These are phyloP conservation scores for Punctoribates punctum DNA, from an alignment of 2,888 invertebrate genomes.

Conservation along the genomic window DNA sequence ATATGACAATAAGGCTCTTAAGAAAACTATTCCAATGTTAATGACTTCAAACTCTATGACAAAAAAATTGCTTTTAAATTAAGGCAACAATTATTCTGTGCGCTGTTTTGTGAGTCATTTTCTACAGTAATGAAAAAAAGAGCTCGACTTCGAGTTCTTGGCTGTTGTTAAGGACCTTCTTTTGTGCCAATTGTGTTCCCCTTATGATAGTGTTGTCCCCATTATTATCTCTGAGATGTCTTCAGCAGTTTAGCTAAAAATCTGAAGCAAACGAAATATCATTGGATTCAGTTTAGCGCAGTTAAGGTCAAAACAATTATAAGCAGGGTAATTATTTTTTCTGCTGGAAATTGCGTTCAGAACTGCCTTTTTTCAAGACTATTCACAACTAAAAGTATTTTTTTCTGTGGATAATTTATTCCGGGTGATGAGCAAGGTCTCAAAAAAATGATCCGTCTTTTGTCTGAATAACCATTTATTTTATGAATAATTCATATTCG, in stretches of 20 bases:
- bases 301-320: constrained; percentile 31
- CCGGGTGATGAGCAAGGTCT: too few species aligned
- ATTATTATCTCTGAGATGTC: background rate
- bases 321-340: background rate
- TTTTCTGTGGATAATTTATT: too few species aligned
- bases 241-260: background rate
- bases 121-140: background rate
- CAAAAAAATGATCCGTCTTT: too few species aligned
- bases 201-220: constrained; percentile 9
- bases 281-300: background rate
- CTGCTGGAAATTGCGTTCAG: too few species aligned
- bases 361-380: too few species aligned
- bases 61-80: background rate
- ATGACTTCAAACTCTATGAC: constrained; percentile 2
- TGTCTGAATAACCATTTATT: too few species aligned
- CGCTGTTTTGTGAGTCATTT: constrained; percentile 22
- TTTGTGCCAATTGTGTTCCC: background rate
- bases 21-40: background rate
- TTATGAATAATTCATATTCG: too few species aligned
- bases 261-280: background rate
- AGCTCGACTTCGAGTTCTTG: too few species aligned
- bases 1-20: too few species aligned
- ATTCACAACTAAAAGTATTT: too few species aligned
- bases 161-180: too few species aligned
- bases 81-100: background rate